phyloP scores from a whole-genome alignment of 2,113 vertebrate genomes.

The Chunga burmeisteri region DNA sequence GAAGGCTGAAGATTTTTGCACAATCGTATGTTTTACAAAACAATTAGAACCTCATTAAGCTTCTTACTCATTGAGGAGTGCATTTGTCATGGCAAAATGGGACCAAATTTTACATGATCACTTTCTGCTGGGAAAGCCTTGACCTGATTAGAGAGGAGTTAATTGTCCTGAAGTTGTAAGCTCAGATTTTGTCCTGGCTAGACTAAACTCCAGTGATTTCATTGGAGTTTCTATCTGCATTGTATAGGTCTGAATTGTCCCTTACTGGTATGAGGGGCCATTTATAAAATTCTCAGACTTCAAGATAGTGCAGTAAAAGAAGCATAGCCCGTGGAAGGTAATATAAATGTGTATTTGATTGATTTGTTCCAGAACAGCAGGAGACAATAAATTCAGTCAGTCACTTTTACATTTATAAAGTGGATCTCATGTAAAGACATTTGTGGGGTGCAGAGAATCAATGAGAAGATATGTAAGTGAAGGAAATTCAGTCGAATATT shows the following conservation, averaged over 20 bases:
- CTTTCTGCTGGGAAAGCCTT: neutral
- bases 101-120: neutral
- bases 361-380: slow-evolving; percentile 29
- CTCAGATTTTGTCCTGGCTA: neutral
- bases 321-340: neutral
- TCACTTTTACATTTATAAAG: neutral
- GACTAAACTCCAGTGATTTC: neutral
- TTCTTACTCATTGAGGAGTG: neutral
- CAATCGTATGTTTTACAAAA: neutral
- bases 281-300: neutral
- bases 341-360: neutral
- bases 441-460: neutral
- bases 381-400: neutral
- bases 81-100: neutral
- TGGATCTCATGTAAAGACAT: neutral
- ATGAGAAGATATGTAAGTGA: neutral
- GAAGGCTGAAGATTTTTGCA: neutral
- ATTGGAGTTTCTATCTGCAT: neutral
- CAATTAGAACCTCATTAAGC: neutral
- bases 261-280: neutral
- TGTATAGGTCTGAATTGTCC: neutral
- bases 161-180: neutral
- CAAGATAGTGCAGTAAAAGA: neutral
- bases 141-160: slow-evolving; percentile 10
- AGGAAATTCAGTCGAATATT: neutral